Conservation (phyloP, 2,797 vertebrate genomes). For the Halcyon smyrnensis region DNA sequence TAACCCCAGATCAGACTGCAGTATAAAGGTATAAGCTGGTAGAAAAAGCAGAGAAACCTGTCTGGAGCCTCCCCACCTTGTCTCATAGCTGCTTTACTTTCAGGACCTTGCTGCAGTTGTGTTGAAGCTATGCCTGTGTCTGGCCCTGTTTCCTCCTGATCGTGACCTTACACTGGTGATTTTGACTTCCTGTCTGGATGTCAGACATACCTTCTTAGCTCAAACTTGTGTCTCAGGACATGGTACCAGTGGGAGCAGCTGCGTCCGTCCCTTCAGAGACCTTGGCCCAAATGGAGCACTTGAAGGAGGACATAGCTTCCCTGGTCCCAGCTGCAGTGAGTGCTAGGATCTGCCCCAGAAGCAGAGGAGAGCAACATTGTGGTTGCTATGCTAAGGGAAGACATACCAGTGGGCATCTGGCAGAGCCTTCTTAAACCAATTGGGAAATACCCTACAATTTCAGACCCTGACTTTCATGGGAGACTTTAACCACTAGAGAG, state of each 20-base stretch:
- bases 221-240: background rate
- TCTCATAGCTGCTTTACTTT: background rate
- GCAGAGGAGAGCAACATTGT: background rate
- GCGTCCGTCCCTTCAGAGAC: background rate
- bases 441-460: background rate
- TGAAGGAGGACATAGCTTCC: background rate
- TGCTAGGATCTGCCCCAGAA: background rate
- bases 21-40: background rate
- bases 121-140: background rate
- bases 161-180: background rate
- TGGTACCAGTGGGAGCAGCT: background rate
- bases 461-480: background rate
- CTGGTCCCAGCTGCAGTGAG: background rate
- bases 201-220: fast-evolving
- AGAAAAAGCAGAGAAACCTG: background rate
- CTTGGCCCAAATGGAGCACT: background rate
- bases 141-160: background rate
- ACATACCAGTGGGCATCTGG: too few species aligned
- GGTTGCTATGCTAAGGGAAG: background rate
- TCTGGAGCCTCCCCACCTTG: background rate
- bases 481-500: background rate
- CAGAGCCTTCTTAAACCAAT: background rate
- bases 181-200: background rate
- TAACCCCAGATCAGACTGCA: background rate
- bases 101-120: background rate